A percentile compares a stretch with the other conserved stretches of the same genome.
phyloP scores from a whole-genome alignment of 2,113 vertebrate genomes.

The Alaudala cheleensis region DNA sequence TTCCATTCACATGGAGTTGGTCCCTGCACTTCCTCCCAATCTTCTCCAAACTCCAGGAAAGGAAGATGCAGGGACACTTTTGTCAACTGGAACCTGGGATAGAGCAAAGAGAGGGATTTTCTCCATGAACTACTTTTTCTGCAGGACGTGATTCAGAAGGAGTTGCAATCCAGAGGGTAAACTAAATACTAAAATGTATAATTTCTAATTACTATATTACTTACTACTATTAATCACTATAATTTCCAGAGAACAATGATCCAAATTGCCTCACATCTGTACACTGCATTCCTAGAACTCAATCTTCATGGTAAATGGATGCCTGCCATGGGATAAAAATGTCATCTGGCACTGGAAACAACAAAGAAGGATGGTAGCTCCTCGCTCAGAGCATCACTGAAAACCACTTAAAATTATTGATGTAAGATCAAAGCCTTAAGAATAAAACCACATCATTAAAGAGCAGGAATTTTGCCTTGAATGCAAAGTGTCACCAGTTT shows the following conservation, averaged over 20 bases:
- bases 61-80: neutral
- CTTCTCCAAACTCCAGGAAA: neutral
- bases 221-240: neutral
- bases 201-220: too few relatives aligned
- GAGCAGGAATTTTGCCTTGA: neutral
- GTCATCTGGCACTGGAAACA: neutral
- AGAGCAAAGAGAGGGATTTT: neutral
- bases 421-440: neutral
- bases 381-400: neutral
- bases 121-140: neutral
- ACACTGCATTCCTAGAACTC: neutral
- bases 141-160: neutral
- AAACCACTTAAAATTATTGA: neutral
- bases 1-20: neutral
- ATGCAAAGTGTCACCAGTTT: neutral
- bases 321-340: neutral
- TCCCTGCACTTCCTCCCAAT: neutral
- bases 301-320: neutral
- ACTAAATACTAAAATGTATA: neutral
- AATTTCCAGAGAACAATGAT: neutral
- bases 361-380: neutral
- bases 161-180: neutral
- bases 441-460: neutral
- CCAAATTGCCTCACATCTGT: neutral
- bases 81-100: neutral